Percentiles rank a stretch among this genome's conserved stretches.
Conservation (phyloP, 2,797 vertebrate species). For the Ptychadena robeensis region DNA sequence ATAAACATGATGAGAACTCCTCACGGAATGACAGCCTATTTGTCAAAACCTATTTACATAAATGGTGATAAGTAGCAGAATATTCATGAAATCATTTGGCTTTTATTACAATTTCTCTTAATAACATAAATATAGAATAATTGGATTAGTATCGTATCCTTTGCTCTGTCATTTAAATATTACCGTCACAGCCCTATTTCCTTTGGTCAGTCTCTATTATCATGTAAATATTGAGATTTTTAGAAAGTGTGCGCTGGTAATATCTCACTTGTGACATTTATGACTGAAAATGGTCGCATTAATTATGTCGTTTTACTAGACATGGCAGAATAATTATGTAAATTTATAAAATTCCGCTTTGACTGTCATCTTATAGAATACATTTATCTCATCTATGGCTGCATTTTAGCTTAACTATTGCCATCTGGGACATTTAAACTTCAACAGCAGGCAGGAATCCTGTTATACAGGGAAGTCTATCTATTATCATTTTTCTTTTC, state of each 20-base stretch:
- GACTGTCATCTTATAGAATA: constrained; percentile 47
- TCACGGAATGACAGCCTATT: too few relatives aligned
- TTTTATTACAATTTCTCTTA: background rate
- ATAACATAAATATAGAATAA: background rate
- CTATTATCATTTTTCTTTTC: constrained; percentile 31
- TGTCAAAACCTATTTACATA: too few relatives aligned
- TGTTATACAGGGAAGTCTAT: constrained; percentile 34
- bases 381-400: constrained; percentile 18
- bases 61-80: too few relatives aligned
- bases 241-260: constrained; percentile 9
- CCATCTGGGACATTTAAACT: constrained; percentile 35
- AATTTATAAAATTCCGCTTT: constrained; percentile 42
- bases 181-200: background rate
- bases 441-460: constrained; percentile 32
- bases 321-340: constrained; percentile 57
- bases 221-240: constrained; percentile 46
- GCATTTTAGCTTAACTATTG: constrained; percentile 32
- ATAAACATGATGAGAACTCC: too few relatives aligned
- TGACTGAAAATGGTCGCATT: constrained; percentile 39
- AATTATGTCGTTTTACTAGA: constrained; percentile 43
- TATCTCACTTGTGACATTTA: constrained; percentile 43
- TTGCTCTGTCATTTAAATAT: background rate
- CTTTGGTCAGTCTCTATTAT: constrained; percentile 22
- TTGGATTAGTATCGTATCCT: constrained; percentile 1
- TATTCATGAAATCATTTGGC: too few relatives aligned